phyloP scores from a whole-genome alignment of 2,113 vertebrate genomes.

The Menidia beryllina region DNA sequence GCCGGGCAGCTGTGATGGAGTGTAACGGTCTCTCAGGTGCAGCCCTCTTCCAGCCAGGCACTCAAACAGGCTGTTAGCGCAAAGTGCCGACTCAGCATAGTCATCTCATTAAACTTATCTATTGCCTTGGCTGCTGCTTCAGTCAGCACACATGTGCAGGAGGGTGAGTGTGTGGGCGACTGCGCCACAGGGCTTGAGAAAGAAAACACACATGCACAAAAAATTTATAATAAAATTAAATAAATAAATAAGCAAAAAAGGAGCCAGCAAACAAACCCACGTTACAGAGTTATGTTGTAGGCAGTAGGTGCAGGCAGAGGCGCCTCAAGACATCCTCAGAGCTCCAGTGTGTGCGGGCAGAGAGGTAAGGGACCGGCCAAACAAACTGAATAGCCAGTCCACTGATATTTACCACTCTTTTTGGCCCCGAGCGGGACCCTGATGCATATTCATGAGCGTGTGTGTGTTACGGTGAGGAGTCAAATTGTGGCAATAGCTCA shows the following conservation, averaged over 20 bases:
- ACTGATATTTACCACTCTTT: constrained; percentile 56
- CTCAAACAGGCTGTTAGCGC: constrained; percentile 38
- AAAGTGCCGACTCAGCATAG: constrained; percentile 61
- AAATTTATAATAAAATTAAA: background rate
- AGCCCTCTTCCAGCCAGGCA: constrained; percentile 37
- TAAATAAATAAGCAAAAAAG: background rate
- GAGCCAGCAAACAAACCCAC: background rate
- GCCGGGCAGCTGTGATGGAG: constrained; percentile 37
- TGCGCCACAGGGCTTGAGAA: constrained; percentile 5
- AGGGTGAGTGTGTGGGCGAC: background rate
- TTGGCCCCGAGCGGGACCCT: constrained; percentile 22
- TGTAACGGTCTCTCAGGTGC: constrained; percentile 50
- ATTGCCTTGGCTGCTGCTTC: constrained; percentile 56
- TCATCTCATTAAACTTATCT: constrained; percentile 63
- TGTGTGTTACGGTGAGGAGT: constrained; percentile 40
- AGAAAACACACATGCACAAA: no score
- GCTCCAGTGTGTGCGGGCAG: constrained; percentile 21
- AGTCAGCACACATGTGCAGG: constrained; percentile 42
- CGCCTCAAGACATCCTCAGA: background rate
- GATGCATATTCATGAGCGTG: constrained; percentile 57
- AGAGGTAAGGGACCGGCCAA: constrained; percentile 14
- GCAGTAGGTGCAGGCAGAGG: background rate
- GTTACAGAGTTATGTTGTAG: background rate
- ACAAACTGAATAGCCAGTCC: constrained; percentile 35
- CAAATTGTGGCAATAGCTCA: constrained; percentile 50